Evolutionary conservation across 2,113 vertebrate species (phyloP).

Genomic region (Mohoua ochrocephala): DNA sequence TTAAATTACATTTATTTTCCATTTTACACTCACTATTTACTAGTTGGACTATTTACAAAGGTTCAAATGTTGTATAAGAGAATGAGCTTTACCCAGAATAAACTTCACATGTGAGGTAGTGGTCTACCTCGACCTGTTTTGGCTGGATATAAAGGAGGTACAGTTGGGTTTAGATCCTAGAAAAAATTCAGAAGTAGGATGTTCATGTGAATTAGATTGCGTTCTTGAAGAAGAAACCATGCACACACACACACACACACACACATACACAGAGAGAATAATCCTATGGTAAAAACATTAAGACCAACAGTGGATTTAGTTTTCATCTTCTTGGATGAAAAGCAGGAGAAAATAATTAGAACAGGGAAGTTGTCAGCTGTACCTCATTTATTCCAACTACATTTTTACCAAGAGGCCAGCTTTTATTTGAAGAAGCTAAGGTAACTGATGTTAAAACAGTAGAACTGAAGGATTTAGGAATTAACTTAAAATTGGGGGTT

Average conservation of each 20-base stretch:
- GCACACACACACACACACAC: too few species aligned
- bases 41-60: conserved; percentile 74
- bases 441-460: background rate
- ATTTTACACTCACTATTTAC: conserved; percentile 73
- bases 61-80: conserved; percentile 18
- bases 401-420: conserved; percentile 12
- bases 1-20: conserved; percentile 73
- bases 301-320: background rate
- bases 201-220: background rate
- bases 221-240: background rate
- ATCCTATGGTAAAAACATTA: conserved; percentile 1
- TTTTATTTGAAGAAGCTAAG: background rate
- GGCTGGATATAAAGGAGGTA: conserved; percentile 5
- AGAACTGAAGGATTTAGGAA: background rate
- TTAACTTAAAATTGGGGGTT: background rate
- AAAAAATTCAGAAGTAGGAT: conserved; percentile 1
- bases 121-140: conserved; percentile 41
- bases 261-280: background rate
- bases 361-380: background rate
- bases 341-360: background rate
- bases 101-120: conserved; percentile 5
- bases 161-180: background rate
- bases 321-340: background rate
- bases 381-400: background rate
- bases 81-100: conserved; percentile 33